These are phyloP conservation scores for Pteronura brasiliensis DNA, from an alignment of 2,113 vertebrate species.

Conservation along the genomic window DNA sequence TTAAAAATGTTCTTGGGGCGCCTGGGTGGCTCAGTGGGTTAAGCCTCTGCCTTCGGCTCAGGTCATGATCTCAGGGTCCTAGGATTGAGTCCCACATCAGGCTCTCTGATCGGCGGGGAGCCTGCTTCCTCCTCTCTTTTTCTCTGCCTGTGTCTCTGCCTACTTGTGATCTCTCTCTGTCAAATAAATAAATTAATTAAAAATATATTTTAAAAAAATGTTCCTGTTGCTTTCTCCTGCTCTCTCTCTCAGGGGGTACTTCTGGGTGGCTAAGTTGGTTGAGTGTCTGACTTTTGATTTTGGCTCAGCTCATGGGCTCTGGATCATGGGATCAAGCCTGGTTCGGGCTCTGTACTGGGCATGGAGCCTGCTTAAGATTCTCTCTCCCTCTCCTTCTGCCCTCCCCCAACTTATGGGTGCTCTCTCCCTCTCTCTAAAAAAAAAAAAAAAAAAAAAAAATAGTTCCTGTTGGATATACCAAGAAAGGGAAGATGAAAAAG, in stretches of 20 bases:
- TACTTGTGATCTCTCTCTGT: too few species aligned
- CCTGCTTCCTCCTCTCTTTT: too few species aligned
- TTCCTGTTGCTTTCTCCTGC: background rate
- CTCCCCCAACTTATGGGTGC: background rate
- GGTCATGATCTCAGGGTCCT: too few species aligned
- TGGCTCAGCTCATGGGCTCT: background rate
- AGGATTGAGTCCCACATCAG: too few species aligned
- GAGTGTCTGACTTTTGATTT: background rate
- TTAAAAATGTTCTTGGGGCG: background rate
- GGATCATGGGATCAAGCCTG: background rate
- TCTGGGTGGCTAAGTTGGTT: background rate
- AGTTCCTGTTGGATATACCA: background rate
- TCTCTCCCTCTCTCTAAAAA: background rate
- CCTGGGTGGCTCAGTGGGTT: too few species aligned
- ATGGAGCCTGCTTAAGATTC: background rate
- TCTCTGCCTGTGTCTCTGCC: too few species aligned
- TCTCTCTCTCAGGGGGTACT: background rate
- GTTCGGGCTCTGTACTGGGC: background rate
- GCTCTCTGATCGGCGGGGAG: too few species aligned
- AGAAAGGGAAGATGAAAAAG: background rate
- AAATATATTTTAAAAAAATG: too few species aligned
- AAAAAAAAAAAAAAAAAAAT: background rate
- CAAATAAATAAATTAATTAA: too few species aligned
- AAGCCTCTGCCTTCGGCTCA: too few species aligned
- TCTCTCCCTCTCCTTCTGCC: background rate